phyloP scores from a whole-genome alignment of 2,888 invertebrate species.

The Eulithis prunata region DNA sequence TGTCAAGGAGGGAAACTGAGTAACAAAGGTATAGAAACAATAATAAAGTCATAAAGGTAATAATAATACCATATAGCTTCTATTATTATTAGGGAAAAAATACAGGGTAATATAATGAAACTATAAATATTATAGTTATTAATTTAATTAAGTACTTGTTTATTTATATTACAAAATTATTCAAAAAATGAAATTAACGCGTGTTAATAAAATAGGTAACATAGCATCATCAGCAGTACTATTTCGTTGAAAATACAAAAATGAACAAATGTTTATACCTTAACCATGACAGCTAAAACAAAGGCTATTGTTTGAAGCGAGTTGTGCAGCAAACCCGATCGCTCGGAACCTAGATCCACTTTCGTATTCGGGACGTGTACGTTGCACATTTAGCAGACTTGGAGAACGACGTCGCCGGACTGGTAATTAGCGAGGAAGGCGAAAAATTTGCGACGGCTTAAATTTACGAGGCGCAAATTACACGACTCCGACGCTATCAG shows the following conservation, averaged over 20 bases:
- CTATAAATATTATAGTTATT: too few species aligned
- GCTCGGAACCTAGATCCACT: conserved; percentile 64
- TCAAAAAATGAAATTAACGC: conserved; percentile 12
- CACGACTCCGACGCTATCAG: conserved; percentile 80
- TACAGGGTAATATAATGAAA: too few species aligned
- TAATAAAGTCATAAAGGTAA: too few species aligned
- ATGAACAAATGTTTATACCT: conserved; percentile 60
- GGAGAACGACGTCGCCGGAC: conserved; percentile 72
- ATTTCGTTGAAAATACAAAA: conserved; percentile 50
- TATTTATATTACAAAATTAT: too few species aligned
- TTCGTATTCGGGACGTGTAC: conserved; percentile 79
- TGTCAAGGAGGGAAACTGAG: too few species aligned
- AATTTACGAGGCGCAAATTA: conserved; percentile 85
- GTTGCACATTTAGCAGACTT: conserved; percentile 80
- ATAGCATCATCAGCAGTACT: conserved; percentile 15
- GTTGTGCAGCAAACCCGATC: conserved; percentile 66
- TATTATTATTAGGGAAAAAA: too few species aligned
- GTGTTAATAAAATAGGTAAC: conserved; percentile 1
- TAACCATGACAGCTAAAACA: conserved; percentile 73
- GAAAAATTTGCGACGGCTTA: conserved; percentile 83
- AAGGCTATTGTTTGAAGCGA: conserved; percentile 75
- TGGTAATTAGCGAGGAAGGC: conserved; percentile 82
- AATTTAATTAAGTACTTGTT: conserved; percentile 1
- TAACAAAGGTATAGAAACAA: too few species aligned
- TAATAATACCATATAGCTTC: too few species aligned